phyloP scores from a whole-genome alignment of 2,113 vertebrate species.

The Zonotrichia leucophrys region DNA sequence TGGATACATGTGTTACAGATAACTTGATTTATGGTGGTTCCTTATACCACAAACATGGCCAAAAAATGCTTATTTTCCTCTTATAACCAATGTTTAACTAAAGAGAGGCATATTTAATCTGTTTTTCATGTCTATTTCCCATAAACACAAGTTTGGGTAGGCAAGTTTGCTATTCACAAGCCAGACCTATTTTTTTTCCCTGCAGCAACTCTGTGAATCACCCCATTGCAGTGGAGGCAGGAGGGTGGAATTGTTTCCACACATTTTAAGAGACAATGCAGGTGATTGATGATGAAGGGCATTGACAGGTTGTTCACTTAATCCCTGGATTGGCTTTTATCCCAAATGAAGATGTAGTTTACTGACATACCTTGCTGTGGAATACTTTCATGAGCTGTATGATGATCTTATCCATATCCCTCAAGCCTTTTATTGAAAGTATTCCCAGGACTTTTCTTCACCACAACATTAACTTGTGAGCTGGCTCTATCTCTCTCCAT shows the following conservation, averaged over 20 bases:
- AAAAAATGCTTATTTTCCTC: background rate
- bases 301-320: background rate
- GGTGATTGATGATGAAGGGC: background rate
- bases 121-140: background rate
- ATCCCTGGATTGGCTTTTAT: background rate
- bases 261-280: background rate
- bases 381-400: background rate
- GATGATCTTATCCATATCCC: background rate
- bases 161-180: background rate
- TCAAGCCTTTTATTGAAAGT: background rate
- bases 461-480: background rate
- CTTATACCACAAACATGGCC: background rate
- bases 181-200: background rate
- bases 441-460: background rate
- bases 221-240: background rate
- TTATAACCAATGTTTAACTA: background rate
- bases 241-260: conserved; percentile 22
- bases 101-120: background rate
- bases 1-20: background rate
- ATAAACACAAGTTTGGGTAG: background rate
- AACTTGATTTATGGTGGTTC: background rate
- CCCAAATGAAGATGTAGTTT: background rate
- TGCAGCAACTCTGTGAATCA: background rate
- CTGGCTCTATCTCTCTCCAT: background rate
- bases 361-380: background rate